Base-by-base conservation (phyloP, 2,797 vertebrate genomes). In the Aplochiton taeniatus region DNA sequence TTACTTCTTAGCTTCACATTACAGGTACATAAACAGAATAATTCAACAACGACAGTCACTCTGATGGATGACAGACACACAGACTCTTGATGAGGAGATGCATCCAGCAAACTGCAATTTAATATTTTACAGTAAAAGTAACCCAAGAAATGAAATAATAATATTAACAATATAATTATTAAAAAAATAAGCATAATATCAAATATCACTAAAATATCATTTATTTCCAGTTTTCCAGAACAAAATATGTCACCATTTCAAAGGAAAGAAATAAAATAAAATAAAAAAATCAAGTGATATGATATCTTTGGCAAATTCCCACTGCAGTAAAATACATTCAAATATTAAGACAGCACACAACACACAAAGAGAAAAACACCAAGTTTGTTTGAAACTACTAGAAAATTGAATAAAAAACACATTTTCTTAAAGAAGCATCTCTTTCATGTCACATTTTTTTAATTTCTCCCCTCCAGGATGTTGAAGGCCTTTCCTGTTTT, bases 231-330 rank as follows among this genome's bases (percentile, higher is more conserved):
- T 90, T 90, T 90, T 91, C 83, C 83, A 85, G 84, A 91, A 92
- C 84, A 72, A 63, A 77, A 70, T 81, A 86, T 80, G 83, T 87
- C 84, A 86, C 79, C 69, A 69, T 78, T 90, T 86, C 89, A 88
- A 87, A 88, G 79, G 31, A 67, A 68, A 61, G 75, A 80, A 88
- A 68, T 89, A 88, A 65, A 63, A 81, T 80, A 78, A 79, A 85
- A 85, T 80, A 88, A 88, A 80, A 76, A 90, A 91, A 86, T 87
- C 73, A 87, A 89, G 83, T 90, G 89, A 93, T 93, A 89, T 87
- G 89, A 96, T 94, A 95, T 99, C 97, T 99, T 99, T 99, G 97
- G 97, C 96, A 99, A 98, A 96, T 96, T 94, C 92, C 94, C 95
- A 98, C 95, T 93, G 95, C 95, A 96, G 95, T 96, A 95, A 91